Evolutionary conservation across 1,140 invertebrate genomes (phyloP).

Genomic region (Oryctes rhinoceros): DNA sequence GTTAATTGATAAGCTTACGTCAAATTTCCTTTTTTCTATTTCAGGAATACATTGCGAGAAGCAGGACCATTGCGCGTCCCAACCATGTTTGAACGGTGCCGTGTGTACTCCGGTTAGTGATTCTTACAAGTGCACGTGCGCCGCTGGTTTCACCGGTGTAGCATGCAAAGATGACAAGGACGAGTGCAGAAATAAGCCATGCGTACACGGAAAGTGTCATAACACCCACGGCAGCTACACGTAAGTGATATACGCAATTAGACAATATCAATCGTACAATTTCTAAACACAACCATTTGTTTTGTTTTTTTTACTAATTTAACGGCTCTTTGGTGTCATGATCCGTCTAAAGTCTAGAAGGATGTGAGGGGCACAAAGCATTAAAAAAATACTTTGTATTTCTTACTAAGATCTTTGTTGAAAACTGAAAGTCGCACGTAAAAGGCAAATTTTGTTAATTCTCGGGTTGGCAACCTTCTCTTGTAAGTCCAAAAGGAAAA

Average conservation of each 20-base stretch:
- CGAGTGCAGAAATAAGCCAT: conserved; percentile 83
- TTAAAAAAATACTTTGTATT: no score
- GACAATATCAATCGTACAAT: background rate
- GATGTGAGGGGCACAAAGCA: no score
- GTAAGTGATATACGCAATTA: conserved; percentile 66
- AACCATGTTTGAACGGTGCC: conserved; percentile 87
- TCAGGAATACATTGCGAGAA: conserved; percentile 86
- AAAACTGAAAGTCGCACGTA: no score
- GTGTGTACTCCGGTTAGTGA: conserved; percentile 78
- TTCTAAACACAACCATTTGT: no score
- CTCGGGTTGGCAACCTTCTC: no score
- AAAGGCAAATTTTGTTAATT: no score
- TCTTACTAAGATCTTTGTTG: no score
- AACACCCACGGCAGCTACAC: conserved; percentile 92
- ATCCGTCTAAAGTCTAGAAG: no score
- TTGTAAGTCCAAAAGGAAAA: no score
- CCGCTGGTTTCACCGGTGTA: conserved; percentile 85
- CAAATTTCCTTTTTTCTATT: conserved; percentile 53
- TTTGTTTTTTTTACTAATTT: no score
- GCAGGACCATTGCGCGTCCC: conserved; percentile 87
- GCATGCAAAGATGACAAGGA: conserved; percentile 90
- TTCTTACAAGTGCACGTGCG: conserved; percentile 83
- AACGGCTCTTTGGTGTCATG: no score
- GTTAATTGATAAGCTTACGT: no score
- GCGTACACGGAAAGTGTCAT: conserved; percentile 79